These are phyloP conservation scores for Brevimyrus niger DNA, from an alignment of 2,113 vertebrate species.

Conservation along the genomic window DNA sequence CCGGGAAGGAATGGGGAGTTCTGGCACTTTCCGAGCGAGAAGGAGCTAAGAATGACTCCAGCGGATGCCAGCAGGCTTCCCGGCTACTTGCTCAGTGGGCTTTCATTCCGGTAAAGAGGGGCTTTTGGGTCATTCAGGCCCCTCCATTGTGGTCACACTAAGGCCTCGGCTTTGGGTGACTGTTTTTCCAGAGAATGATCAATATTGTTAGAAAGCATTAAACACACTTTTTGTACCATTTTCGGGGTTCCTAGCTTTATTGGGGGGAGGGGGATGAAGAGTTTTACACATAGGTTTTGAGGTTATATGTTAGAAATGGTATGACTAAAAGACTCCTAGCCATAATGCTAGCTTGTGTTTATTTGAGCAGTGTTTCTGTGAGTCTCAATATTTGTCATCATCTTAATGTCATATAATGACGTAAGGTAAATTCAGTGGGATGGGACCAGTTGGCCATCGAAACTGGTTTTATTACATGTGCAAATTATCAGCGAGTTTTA, in stretches of 20 bases:
- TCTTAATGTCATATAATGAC: background rate
- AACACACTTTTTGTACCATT: background rate
- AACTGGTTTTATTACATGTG: background rate
- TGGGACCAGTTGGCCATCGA: background rate
- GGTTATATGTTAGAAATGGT: background rate
- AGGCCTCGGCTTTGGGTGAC: background rate
- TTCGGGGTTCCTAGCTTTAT: background rate
- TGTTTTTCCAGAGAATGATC: background rate
- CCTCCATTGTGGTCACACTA: background rate
- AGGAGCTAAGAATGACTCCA: conserved; percentile 31
- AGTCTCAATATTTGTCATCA: background rate
- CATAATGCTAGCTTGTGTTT: background rate
- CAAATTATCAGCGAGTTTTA: background rate
- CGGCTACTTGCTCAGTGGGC: conserved; percentile 21
- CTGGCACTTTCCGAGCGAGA: conserved; percentile 10
- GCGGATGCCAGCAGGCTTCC: conserved; percentile 36
- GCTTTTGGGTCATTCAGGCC: background rate
- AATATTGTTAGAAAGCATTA: background rate
- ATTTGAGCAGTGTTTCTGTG: background rate
- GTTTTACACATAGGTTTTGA: background rate
- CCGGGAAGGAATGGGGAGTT: conserved; percentile 47
- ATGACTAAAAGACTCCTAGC: background rate
- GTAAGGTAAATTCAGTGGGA: background rate
- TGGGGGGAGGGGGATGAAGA: background rate
- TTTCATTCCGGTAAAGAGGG: background rate